These are phyloP conservation scores for Sebastes itinus DNA, from an alignment of 2,797 vertebrate species.

Conservation along the genomic window DNA sequence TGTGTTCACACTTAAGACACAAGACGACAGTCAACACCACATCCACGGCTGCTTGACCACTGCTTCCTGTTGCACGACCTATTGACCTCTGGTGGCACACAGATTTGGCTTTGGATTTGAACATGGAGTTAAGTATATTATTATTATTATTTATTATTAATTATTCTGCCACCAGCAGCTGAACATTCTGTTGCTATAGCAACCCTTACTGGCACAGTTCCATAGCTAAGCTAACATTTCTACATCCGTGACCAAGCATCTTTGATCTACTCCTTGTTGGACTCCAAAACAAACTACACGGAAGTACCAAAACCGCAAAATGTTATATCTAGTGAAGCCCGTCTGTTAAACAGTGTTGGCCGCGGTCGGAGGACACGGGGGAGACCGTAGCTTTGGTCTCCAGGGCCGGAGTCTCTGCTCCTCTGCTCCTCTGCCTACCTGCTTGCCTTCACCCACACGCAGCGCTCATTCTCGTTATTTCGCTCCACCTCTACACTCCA, in stretches of 20 bases:
- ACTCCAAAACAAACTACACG: no score
- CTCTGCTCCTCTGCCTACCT: no score
- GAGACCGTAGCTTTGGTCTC: no score
- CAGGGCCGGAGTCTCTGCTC: no score
- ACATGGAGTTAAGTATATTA: not conserved
- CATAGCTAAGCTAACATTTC: not conserved
- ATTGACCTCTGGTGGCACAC: not conserved
- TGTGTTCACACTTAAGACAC: slow-evolving; percentile 3
- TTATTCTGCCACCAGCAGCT: not conserved
- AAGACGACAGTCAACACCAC: not conserved
- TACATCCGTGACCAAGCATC: not conserved
- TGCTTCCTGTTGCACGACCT: not conserved
- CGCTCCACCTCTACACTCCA: no score
- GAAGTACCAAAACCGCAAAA: no score
- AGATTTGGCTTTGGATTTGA: slow-evolving; percentile 9
- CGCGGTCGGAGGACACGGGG: no score
- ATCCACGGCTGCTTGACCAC: not conserved
- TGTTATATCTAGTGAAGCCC: no score
- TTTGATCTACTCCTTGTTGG: not conserved
- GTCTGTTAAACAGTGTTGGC: no score
- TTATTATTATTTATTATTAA: not conserved
- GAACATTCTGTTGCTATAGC: not conserved
- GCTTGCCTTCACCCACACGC: no score
- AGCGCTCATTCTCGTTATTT: no score
- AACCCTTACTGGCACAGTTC: not conserved